phyloP scores from a whole-genome alignment of 1,140 invertebrate genomes.

The Aphaenogaster floridana region DNA sequence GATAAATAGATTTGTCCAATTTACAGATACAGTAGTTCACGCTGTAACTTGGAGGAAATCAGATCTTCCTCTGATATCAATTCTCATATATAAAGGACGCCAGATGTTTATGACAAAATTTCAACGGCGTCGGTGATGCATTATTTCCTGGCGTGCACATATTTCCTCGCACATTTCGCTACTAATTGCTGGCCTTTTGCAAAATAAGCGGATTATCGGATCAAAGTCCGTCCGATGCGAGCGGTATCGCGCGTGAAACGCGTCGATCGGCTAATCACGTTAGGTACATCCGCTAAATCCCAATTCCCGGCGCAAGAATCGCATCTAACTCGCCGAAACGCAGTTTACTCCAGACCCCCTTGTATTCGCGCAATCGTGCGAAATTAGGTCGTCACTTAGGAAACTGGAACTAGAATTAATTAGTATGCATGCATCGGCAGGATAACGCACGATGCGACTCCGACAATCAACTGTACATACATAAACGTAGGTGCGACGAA shows the following conservation, averaged over 20 bases:
- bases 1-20: not conserved
- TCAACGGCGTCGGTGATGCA: not conserved
- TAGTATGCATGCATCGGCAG: constrained; percentile 44
- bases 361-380: constrained; percentile 44
- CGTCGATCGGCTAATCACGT: constrained; percentile 56
- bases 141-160: constrained; percentile 2
- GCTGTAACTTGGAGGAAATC: not conserved
- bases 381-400: constrained; percentile 57
- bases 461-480: constrained; percentile 47
- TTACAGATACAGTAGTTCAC: not conserved
- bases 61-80: not conserved
- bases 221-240: constrained; percentile 23
- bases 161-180: constrained; percentile 28
- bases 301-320: constrained; percentile 56
- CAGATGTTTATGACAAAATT: not conserved
- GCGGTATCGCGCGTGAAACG: constrained; percentile 28
- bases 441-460: constrained; percentile 41
- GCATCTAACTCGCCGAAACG: constrained; percentile 30
- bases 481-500: not conserved
- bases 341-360: constrained; percentile 12
- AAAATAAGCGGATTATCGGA: constrained; percentile 58
- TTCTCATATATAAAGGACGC: not conserved
- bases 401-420: constrained; percentile 54
- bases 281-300: constrained; percentile 50
- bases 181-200: constrained; percentile 40